These are phyloP conservation scores for Stichopus horrens DNA, from an alignment of 53 echinoderm and acorn worm species.

Conservation along the genomic window DNA sequence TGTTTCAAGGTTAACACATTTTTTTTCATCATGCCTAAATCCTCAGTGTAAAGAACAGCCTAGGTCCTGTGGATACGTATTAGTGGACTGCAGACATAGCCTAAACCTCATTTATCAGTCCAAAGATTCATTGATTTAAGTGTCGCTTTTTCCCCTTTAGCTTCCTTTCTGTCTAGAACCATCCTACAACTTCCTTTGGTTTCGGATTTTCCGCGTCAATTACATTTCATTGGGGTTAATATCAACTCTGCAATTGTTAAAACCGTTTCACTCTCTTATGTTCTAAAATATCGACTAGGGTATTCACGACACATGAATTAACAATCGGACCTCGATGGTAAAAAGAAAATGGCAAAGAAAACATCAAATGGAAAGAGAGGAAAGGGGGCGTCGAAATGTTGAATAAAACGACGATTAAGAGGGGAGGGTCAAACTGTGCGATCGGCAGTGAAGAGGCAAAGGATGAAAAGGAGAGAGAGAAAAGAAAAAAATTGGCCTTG, in stretches of 20 bases:
- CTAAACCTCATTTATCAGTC: neutral
- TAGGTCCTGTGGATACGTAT: too few relatives aligned
- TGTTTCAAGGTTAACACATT: neutral
- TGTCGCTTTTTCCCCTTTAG: slow-evolving; percentile 10
- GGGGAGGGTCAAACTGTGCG: neutral
- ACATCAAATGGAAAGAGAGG: neutral
- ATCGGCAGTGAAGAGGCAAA: slow-evolving; percentile 5
- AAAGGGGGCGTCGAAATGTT: slow-evolving; percentile 13
- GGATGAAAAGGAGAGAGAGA: neutral
- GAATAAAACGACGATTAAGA: slow-evolving; percentile 20
- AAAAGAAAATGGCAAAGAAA: neutral
- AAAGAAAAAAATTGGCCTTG: slow-evolving; percentile 4
- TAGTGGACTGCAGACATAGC: too few relatives aligned
- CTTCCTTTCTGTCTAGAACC: too few relatives aligned
- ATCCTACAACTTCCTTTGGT: slow-evolving; percentile 8
- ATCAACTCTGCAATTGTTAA: slow-evolving; percentile 18
- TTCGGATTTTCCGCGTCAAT: slow-evolving; percentile 41
- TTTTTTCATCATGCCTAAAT: too few relatives aligned
- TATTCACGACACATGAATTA: slow-evolving; percentile 9
- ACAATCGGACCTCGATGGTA: neutral
- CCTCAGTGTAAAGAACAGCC: too few relatives aligned
- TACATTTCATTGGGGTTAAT: slow-evolving; percentile 19
- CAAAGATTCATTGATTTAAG: slow-evolving; percentile 16
- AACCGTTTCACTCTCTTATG: slow-evolving; percentile 3
- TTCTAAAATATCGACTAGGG: slow-evolving; percentile 13